Base-by-base conservation (phyloP, 2,797 vertebrate genomes). In the Melopsittacus undulatus region DNA sequence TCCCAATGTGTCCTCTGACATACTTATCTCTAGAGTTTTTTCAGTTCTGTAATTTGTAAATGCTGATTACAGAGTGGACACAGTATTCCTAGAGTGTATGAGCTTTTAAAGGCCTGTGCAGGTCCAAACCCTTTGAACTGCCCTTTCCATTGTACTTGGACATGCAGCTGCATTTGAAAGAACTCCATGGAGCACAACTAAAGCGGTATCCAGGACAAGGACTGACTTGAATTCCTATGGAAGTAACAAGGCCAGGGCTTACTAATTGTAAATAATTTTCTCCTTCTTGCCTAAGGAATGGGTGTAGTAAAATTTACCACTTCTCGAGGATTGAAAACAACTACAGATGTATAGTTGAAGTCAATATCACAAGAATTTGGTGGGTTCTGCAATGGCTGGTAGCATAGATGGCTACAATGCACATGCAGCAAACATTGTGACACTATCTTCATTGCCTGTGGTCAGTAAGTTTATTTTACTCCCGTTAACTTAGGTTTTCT, bases 361-460 rank as follows among this genome's bases (percentile, higher is more conserved):
- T 99, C 17, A 99, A 99, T 88, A 98, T 99, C 91, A 99, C 94
- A 99, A 99, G 97, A 99, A 99, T 73, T 54, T 99, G 93, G 98
- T 99, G 96, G 99, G 99, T 77, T 99, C 99, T 24, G 99, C 99
- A 1, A 99, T 99, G 99, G 99, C 99, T 15, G 99, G 99, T 26
- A 99, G 99, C 85, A 98, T 99, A 30, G 99, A 99, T 5, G 99
- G 99, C 94, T 99, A 98, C 83, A 99, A 99, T 1, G 99, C 99
- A 23, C 99, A 99, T 0, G 99, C 99, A 2, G 99, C 99, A 38
- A 99, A 99, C 97, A 98, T 99, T 2, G 99, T 99, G 30, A 98
- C 99, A 6, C 99, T 2, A 98, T 99, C 94, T 99, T 99, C 97
- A 99, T 99, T 68, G 99, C 99, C 51, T 99, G 99, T 90, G 99